phyloP scores from a whole-genome alignment of 2,888 invertebrate species.

The Flexamia atlantica region DNA sequence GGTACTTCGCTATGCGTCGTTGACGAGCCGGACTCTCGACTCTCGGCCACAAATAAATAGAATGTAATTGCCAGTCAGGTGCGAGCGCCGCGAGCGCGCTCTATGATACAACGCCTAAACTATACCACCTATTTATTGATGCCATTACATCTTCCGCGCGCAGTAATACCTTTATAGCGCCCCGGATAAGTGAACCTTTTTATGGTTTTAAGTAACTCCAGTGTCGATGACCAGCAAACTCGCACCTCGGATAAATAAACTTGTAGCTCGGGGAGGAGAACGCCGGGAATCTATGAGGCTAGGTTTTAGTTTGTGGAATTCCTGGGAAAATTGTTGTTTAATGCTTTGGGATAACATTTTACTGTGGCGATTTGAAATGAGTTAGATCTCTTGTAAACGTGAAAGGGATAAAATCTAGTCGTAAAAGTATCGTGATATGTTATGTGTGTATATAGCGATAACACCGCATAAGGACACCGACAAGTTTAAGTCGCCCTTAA shows the following conservation, averaged over 20 bases:
- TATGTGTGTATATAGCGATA: too few species aligned
- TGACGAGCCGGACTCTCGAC: constrained; percentile 24
- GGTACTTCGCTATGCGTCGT: too few species aligned
- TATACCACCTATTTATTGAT: constrained; percentile 53
- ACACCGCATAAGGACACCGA: too few species aligned
- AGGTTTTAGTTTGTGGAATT: too few species aligned
- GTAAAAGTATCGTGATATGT: too few species aligned
- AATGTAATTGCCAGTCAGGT: constrained; percentile 49
- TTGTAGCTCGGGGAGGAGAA: background rate
- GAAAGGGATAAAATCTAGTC: too few species aligned
- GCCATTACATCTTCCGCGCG: constrained; percentile 44
- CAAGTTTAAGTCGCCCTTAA: too few species aligned
- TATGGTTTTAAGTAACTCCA: constrained; percentile 52
- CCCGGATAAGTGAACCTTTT: constrained; percentile 38
- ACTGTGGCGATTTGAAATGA: too few species aligned
- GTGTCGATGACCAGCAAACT: constrained; percentile 39
- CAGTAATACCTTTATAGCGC: constrained; percentile 51
- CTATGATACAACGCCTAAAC: constrained; percentile 37
- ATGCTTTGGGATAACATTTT: too few species aligned
- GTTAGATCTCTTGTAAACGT: too few species aligned
- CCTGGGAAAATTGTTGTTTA: too few species aligned
- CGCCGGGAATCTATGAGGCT: background rate
- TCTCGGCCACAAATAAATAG: constrained; percentile 53
- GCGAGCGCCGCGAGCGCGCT: constrained; percentile 6
- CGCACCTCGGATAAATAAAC: constrained; percentile 17